phyloP scores from a whole-genome alignment of 2,113 vertebrate genomes.

The Trachemys scripta region DNA sequence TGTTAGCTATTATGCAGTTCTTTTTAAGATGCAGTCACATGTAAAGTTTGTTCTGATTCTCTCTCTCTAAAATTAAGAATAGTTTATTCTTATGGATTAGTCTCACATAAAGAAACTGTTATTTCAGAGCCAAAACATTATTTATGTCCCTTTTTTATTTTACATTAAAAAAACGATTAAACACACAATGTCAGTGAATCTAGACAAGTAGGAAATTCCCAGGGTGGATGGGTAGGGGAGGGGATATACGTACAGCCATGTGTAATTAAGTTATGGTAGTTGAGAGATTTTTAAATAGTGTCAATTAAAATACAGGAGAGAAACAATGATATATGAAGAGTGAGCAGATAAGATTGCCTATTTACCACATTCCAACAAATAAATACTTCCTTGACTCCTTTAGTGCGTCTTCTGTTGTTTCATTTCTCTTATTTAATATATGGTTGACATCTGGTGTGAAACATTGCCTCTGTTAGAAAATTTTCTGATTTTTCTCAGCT shows the following conservation, averaged over 20 bases:
- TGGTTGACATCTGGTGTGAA: slow-evolving; percentile 16
- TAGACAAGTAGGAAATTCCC: not conserved
- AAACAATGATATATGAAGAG: not conserved
- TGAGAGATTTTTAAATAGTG: not conserved
- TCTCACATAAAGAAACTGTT: not conserved
- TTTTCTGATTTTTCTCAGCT: not conserved
- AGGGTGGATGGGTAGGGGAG: not conserved
- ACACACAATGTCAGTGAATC: not conserved
- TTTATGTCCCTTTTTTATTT: not conserved
- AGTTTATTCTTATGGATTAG: not conserved
- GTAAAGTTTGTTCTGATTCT: not conserved
- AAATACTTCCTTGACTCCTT: not conserved
- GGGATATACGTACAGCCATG: not conserved
- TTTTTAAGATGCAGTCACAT: not conserved
- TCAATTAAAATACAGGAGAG: not conserved
- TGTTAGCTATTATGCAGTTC: not conserved
- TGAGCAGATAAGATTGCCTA: not conserved
- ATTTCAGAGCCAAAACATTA: not conserved
- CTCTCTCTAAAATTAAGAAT: not conserved
- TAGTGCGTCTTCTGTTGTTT: not conserved
- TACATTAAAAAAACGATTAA: not conserved
- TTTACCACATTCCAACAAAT: not conserved
- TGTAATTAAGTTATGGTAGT: not conserved
- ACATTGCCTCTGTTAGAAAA: not conserved
- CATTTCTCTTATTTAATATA: not conserved